Evolutionary conservation across 1,140 invertebrate genomes (phyloP), one percentile per base, ranked within the genome.

Genomic region (Leptopilina boulardi): DNA sequence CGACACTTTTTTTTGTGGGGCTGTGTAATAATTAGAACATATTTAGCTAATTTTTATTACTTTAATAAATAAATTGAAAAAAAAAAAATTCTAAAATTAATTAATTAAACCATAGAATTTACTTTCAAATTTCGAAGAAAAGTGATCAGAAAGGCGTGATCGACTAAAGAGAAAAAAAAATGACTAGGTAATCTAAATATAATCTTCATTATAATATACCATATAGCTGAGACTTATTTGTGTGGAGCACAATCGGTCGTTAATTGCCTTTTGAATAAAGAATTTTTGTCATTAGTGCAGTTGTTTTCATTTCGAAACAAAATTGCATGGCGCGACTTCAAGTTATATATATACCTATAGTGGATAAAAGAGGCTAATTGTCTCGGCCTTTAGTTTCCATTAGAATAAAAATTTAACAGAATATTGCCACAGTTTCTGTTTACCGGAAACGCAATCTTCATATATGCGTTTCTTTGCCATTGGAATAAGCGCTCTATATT

Each of bases 381-480:
- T 66, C 23, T 66, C 26, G 59, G 59, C 59, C 59, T 66, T 66
- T 66, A 66, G 59, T n/a, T 66, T 66, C 59, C 59, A 23, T n/a
- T 66, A 66, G 59, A 30, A 66, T 66, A 30, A 34, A 66, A 66
- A 66, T 66, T 66, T 30, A 66, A 23, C 59, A 66, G 59, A 34
- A 66, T 66, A 66, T 66, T 66, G 59, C 59, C 59, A 66, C 59
- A 66, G 59, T 30, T 11, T 30, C 21, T n/a, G 26, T 66, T 66
- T 66, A 30, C 59, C 59, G 59, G 59, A 66, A 66, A 66, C 23
- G 59, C 59, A 66, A 66, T 66, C 59, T 66, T 66, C 59, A 21
- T 59, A 59, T 21, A 66, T 66, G 59, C 26, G 23, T n/a, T n/a
- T 26, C 15, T 30, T 30, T 66, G 13, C 47, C 47, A 51, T 51